These are phyloP conservation scores for Meda fulgida DNA, from an alignment of 2,797 vertebrate genomes.

Conservation along the genomic window DNA sequence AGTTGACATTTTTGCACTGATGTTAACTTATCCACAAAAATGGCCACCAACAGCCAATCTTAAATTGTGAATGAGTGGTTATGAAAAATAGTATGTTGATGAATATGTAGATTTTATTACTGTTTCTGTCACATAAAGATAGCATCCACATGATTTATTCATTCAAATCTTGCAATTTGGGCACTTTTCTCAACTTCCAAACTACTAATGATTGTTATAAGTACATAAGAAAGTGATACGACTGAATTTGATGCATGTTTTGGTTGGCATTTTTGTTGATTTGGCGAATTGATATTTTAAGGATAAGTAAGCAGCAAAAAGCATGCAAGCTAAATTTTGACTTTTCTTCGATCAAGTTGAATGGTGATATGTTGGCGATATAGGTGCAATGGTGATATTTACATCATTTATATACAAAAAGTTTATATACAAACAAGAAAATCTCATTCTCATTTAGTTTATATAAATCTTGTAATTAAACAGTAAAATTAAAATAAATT, in stretches of 20 bases:
- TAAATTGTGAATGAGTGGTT: not conserved
- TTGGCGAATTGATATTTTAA: too few species aligned
- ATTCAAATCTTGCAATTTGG: not conserved
- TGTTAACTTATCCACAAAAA: not conserved
- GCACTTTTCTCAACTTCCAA: too few species aligned
- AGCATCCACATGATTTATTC: not conserved
- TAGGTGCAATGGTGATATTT: too few species aligned
- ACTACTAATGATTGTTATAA: too few species aligned
- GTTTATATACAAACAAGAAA: not conserved
- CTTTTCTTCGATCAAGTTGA: too few species aligned
- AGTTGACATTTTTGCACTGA: too few species aligned
- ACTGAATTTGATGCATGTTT: not conserved
- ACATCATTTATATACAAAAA: too few species aligned
- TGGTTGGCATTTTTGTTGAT: too few species aligned
- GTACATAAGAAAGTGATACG: too few species aligned
- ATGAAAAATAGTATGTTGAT: not conserved
- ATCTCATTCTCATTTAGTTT: not conserved
- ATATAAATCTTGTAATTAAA: not conserved
- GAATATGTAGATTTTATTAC: not conserved
- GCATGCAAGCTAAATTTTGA: too few species aligned
- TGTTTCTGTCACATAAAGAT: not conserved
- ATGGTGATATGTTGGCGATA: too few species aligned
- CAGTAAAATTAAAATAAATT: not conserved
- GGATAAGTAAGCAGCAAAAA: too few species aligned
- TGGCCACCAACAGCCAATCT: not conserved